Conservation (phyloP, 2,888 invertebrate species). For the Argyresthia albistria region DNA sequence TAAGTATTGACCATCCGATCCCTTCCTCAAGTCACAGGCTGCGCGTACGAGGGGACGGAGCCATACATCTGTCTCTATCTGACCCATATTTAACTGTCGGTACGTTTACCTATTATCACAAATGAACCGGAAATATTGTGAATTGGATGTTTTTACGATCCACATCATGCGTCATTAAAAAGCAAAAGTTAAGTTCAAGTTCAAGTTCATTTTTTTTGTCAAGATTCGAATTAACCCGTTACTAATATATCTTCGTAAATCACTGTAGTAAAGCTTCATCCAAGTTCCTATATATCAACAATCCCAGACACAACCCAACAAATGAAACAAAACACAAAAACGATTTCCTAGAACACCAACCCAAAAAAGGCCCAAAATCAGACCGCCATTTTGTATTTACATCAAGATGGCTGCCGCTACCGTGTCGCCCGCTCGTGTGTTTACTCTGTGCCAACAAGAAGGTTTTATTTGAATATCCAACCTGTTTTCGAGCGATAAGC, state of each 20-base stretch:
- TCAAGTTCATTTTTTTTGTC: not conserved
- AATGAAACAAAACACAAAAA: not conserved
- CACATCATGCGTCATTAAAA: too few species aligned
- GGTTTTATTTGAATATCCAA: conserved; percentile 8
- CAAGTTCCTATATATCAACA: not conserved
- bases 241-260: too few species aligned
- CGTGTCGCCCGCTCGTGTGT: conserved; percentile 16
- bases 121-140: too few species aligned
- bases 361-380: conserved; percentile 11
- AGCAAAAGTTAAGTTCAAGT: not conserved
- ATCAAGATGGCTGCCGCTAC: conserved; percentile 34
- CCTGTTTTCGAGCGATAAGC: conserved; percentile 8
- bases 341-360: not conserved
- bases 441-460: conserved; percentile 19
- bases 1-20: too few species aligned
- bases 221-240: too few species aligned
- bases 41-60: too few species aligned
- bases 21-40: too few species aligned
- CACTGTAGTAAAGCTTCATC: not conserved
- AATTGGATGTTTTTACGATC: too few species aligned
- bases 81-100: too few species aligned
- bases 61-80: too few species aligned
- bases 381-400: conserved; percentile 32
- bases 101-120: too few species aligned
- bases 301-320: not conserved